A percentile compares a stretch with the other conserved stretches of the same genome.
These are phyloP conservation scores for Perdita meconis DNA, from an alignment of 2,888 invertebrate genomes.

Conservation along the genomic window DNA sequence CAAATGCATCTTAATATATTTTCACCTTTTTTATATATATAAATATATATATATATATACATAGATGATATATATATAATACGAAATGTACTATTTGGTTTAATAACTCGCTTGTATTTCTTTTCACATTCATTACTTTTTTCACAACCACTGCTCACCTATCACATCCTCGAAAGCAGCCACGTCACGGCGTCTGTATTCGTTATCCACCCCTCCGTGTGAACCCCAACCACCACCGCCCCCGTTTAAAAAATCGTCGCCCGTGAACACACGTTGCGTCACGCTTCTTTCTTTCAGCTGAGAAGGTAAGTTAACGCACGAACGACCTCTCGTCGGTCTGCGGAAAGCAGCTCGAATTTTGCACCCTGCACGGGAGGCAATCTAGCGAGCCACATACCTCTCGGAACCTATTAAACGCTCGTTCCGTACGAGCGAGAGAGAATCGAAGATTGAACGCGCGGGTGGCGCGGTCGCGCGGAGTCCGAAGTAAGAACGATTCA, in stretches of 20 bases:
- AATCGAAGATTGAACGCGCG: conserved; percentile 31
- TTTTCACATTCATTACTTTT: conserved; percentile 56
- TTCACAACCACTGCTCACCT: conserved; percentile 78
- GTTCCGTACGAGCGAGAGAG: conserved; percentile 1
- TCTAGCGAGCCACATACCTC: not conserved
- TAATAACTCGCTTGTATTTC: conserved; percentile 81
- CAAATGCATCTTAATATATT: conserved; percentile 84
- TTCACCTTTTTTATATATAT: conserved; percentile 80
- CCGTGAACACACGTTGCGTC: conserved; percentile 29
- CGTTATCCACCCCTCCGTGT: not conserved
- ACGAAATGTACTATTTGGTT: conserved; percentile 84
- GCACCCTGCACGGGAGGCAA: conserved; percentile 6
- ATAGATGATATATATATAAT: conserved; percentile 81
- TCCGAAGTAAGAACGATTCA: conserved; percentile 69
- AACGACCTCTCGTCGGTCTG: conserved; percentile 1
- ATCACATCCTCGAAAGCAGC: conserved; percentile 76
- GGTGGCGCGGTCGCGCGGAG: conserved; percentile 58
- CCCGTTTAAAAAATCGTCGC: not conserved
- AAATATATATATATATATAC: conserved; percentile 71
- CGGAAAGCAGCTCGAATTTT: conserved; percentile 8
- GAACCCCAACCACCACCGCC: not conserved
- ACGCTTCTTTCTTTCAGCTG: conserved; percentile 75
- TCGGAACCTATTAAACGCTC: conserved; percentile 14
- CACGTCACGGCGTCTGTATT: not conserved
- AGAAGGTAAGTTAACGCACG: conserved; percentile 79